Evolutionary conservation across 2,888 invertebrate species (phyloP), one percentile per base, ranked within the genome.

Genomic region (Amphipoea lucens): DNA sequence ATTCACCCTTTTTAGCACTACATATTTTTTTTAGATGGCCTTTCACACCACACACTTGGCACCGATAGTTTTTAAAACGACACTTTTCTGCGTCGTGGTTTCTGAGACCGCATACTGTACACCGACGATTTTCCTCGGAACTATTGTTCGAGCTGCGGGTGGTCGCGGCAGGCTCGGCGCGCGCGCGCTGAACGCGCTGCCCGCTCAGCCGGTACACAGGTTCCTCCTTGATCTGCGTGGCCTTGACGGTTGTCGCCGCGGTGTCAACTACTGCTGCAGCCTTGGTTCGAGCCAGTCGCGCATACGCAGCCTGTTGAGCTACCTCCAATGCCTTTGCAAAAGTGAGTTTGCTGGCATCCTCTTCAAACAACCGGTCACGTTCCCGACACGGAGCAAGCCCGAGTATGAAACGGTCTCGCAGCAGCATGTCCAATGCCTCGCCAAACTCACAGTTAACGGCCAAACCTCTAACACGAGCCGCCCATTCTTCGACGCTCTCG

Each of bases 41-140:
- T 65, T 74, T 74, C 74, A 65, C 48, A 40, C 65, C 62, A 40
- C 72, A 82, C 65, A 68, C 54, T 80, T 65, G 63, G 40, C 79
- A 71, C 40, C 60, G 66, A 48, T 79, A 76, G 29, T 62, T 71
- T 54, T 71, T 66, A 71, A 60, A 78, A 23, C 78, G 48, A 70
- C 74, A 78, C 54, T 74, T 66, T 65, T 65, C 73, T 7, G 45
- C 20, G 23, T 48, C 62, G 36, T 63, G 62, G 29, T 63, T 73
- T 48, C 62, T 63, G 62, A 63, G 73, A 48, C 48, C 73, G 62
- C 62, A 63, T 36, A 73, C 73, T 48, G 62, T 72, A 45, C 20
- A 72, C 29, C 71, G 71, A 72, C 60, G 60, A 60, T 11, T 62
- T 20, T 29, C 71, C 71, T 45, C 60, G 20, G 45, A 72, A 45